Evolutionary conservation across 2,888 invertebrate species (phyloP), one percentile per base, ranked within the genome.

Genomic region (Heliconius charithonia): DNA sequence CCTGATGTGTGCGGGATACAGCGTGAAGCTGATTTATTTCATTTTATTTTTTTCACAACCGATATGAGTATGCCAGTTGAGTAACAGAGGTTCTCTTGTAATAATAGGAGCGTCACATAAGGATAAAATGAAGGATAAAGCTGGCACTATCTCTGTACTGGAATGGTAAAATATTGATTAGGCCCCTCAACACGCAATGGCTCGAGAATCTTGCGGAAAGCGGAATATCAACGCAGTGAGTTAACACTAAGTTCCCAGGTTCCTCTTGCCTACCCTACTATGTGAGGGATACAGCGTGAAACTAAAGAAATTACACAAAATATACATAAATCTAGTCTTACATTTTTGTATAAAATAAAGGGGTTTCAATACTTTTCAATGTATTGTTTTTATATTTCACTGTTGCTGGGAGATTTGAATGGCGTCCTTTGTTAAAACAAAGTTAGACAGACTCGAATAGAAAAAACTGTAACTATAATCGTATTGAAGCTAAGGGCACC

Each of bases 281-380:
- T n/a, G n/a, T 12, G 59, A 6, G 59, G n/a, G n/a, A 59, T 10
- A n/a, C n/a, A n/a, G 1, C n/a, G n/a, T n/a, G 22, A 59, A n/a
- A n/a, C 59, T 59, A n/a, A 59, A 59, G 9, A 59, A 59, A 59
- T 45, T 19, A 65, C 29, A 65, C 4, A 67, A 37, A 4, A 69
- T 63, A 63, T 6, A 63, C 13, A 63, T 25, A 69, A 25, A 25
- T 67, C 7, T 67, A 65, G 62, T 29, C 32, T 9, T 7, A 51
- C 9, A 16, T 66, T 72, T 37, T 65, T 56, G 37, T 27, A 56
- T 59, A 45, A 63, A 67, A 67, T 77, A 51, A 65, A 65, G 41
- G 27, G 66, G 67, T 62, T 62, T 67, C 67, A 73, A 78, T 74
- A 74, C 56, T 70, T 73, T 77, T 67, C 41, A 56, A 73, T 16